Base-by-base conservation (phyloP, 1,140 invertebrate genomes). In the Apis cerana region DNA sequence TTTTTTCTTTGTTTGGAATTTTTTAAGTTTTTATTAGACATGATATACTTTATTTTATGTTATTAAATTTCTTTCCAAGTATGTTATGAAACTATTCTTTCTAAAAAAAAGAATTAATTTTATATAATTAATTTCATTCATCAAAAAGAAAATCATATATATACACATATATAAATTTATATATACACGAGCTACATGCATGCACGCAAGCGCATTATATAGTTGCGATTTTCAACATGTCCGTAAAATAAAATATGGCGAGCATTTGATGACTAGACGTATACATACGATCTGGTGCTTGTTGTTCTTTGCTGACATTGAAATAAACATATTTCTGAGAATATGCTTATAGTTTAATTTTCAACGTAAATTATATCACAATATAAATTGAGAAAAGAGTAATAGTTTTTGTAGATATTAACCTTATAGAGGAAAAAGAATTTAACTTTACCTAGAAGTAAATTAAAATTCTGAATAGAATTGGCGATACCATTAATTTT, bases 241-340 rank as follows among this genome's bases (percentile, higher is more conserved):
- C 61, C 54, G 61, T 86, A 52, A 67, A 68, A 75, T 75, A 75
- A 75, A 87, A 81, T 61, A 88, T 88, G 86, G 86, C 85, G 86
- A 87, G 54, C 15, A 80, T 64, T 81, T 67, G 76, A 88, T 84
- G 85, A 87, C 82, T 88, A 54, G 74, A 74, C 77, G 77, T 74
- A 72, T 85, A 78, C 48, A 54, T 75, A 65, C 59, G 56, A 69
- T 80, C 64, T 72, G 27, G n/a, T 67, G 75, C 21, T 72, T 68
- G 33, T 74, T 61, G 56, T 74, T 82, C 77, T 59, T 83, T 72
- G 58, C 78, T 80, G 65, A 84, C 62, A 59, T 21, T 75, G 58
- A 61, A 64, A 75, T 59, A 33, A n/a, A 58, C 67, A 1, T 15
- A 52, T 1, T 17, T 19, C 15, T 12, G 43, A 52, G 11, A 62